Base-by-base conservation (phyloP, 1,140 invertebrate genomes). In the Hyposmocoma kahamanoa region DNA sequence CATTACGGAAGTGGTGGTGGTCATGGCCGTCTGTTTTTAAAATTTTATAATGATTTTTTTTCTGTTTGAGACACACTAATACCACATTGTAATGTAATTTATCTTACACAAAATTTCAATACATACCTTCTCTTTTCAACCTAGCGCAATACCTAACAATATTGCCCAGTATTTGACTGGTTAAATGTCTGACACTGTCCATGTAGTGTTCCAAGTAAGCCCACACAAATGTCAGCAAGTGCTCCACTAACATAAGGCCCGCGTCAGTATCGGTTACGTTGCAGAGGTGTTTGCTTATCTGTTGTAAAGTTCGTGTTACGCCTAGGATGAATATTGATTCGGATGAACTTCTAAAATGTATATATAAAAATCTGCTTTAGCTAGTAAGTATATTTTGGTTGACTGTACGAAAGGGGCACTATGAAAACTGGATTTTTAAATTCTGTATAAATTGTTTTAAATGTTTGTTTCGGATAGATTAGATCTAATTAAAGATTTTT, bases 121-220 rank as follows among this genome's bases (percentile, higher is more conserved):
- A 4, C 11, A 39, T 58, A 86, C 80, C 80, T 51, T 65, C 39
- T 11, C 50, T 62, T 20, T 66, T 53, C 22, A 75, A 21, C 38
- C 60, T 53, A 19, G 72, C 22, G 38, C 75, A 70, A 54, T 81
- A 68, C 47, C 72, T 74, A 0, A 88, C 65, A 20, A 89, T 64
- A 50, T 84, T 78, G 3, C 47, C 58, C 15, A 88, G 49, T 2
- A 84, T 54, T 47, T 87, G 79, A 1, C 71, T 76, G 3, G 79
- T 66, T 15, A 89, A 66, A 65, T 91, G 89, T 0, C 88, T 68
- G n/a, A 90, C 87, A 28, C 87, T 87, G 60, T 90, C 89, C 53
- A 90, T 84, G 53, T 87, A 72, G 54, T 90, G 85, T 21, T 90
- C 78, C 4, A 90, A 61, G 55, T 88, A 80, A 0, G 68, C 28